These are phyloP conservation scores for Drosophila biarmipes DNA, from an alignment of 1,140 invertebrate genomes.

Conservation along the genomic window DNA sequence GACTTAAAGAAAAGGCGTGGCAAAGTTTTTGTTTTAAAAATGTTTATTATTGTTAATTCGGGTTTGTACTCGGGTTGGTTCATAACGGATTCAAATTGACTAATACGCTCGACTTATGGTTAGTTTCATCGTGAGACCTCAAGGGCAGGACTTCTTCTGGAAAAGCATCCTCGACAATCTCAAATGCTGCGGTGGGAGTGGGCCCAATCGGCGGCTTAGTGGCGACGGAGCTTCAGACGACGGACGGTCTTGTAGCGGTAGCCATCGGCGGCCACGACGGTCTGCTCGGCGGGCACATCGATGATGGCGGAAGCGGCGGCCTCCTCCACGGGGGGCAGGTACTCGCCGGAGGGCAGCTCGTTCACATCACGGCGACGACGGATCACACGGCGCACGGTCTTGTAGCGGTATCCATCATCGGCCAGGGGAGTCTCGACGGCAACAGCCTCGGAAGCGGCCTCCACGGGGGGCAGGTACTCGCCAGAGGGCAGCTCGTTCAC, in stretches of 20 bases:
- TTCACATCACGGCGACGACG: slow-evolving; percentile 66
- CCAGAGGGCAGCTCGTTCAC: slow-evolving; percentile 49
- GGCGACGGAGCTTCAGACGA: slow-evolving; percentile 70
- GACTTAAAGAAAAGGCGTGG: background rate
- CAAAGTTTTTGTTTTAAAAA: slow-evolving; percentile 35
- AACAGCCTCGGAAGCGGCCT: slow-evolving; percentile 34
- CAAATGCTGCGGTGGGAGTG: slow-evolving; percentile 48
- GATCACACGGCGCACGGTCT: slow-evolving; percentile 65
- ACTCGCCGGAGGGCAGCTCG: slow-evolving; percentile 59
- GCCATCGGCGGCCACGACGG: slow-evolving; percentile 69
- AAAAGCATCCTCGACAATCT: slow-evolving; percentile 48
- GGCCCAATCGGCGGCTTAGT: slow-evolving; percentile 40
- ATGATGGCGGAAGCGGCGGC: slow-evolving; percentile 53
- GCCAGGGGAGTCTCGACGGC: slow-evolving; percentile 44
- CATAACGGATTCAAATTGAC: slow-evolving; percentile 74
- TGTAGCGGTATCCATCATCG: slow-evolving; percentile 72
- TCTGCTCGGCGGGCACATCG: slow-evolving; percentile 68
- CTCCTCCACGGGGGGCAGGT: slow-evolving; percentile 66
- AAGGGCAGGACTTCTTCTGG: slow-evolving; percentile 30
- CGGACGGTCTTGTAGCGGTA: slow-evolving; percentile 83
- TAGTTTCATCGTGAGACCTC: slow-evolving; percentile 54
- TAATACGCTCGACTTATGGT: slow-evolving; percentile 69
- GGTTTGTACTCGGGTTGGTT: slow-evolving; percentile 75
- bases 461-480: slow-evolving; percentile 70
- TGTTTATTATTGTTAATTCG: slow-evolving; percentile 60